Evolutionary conservation across 2,888 invertebrate species (phyloP).

Genomic region (Cepaea hortensis): DNA sequence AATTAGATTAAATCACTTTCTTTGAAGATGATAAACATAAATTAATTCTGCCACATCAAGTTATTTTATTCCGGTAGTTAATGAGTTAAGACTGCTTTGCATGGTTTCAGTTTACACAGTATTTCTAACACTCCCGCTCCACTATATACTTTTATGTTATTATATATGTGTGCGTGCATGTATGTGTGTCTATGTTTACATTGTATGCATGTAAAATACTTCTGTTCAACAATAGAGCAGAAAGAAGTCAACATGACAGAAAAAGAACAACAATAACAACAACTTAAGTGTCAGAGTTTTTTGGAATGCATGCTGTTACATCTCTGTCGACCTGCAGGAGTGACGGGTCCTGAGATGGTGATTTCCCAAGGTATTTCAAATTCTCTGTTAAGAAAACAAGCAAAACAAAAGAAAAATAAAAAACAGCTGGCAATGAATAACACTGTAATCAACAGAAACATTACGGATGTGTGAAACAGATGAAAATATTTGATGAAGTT

Average conservation of each 20-base stretch:
- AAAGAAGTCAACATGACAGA: not conserved
- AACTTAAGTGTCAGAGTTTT: slow-evolving; percentile 28
- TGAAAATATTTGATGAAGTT: not conserved
- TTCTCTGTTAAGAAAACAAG: slow-evolving; percentile 55
- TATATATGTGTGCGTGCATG: too few species aligned
- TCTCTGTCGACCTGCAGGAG: slow-evolving; percentile 21
- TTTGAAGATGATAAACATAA: too few species aligned
- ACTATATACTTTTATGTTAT: too few species aligned
- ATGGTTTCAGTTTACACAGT: not conserved
- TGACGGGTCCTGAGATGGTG: slow-evolving; percentile 35
- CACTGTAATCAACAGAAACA: not conserved
- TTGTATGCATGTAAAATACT: too few species aligned
- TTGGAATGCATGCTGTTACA: slow-evolving; percentile 25
- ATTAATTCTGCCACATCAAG: too few species aligned
- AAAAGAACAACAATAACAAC: not conserved
- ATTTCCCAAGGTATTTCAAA: slow-evolving; percentile 69
- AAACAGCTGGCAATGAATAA: not conserved
- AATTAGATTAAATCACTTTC: too few species aligned
- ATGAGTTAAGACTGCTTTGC: too few species aligned
- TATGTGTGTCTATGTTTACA: too few species aligned
- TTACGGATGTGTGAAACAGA: not conserved
- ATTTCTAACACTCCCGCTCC: not conserved
- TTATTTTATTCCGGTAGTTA: too few species aligned
- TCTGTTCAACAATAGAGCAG: slow-evolving; percentile 14
- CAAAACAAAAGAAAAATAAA: not conserved